Evolutionary conservation across 92 coral and sea anemone genomes (phyloP), one percentile per base, ranked within the genome.

Genomic region (Anthopleura xanthogrammica): DNA sequence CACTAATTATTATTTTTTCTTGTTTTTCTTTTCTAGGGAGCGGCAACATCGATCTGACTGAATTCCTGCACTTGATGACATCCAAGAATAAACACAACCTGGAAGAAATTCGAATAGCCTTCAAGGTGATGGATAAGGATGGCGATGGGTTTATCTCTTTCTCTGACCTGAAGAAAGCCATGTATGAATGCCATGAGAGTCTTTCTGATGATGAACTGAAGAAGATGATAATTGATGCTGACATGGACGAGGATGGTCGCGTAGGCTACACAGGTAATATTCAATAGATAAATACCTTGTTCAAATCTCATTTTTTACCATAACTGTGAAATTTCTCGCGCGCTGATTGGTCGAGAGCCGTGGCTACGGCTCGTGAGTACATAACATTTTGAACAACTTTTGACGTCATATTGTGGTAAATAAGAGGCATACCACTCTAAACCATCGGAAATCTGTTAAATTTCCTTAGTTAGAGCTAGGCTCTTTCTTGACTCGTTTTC

Each of bases 201-300:
- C 78, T 94, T 55, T 82, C 95, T 50, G 95, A 94, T 65, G 93
- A 83, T 39, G 95, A 94, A 76, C 88, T 94, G 54, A 82, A 76
- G 50, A 92, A 82, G 52, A 89, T 94, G 93, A 83, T 94, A 42
- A 78, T 80, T 24, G 91, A 92, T 60, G 92, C 92, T 24, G 98
- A 94, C 75, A 36, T 77, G 46, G 98, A 94, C 79, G 84, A 82
- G 40, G 95, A 92, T 81, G 98, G 95, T 2, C 93, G 91, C 81
- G 94, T 94, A 60, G 83, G 89, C 56, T 94, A 88, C 87, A 85
- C 91, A 46, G 98, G 98, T 93, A 79, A 72, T 88, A 7, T 14
- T 54, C 7, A 43, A 43, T 4, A 43, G 8, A 43, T 46, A 46
- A 46, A 46, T 46, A 46, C 50, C 50, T 46, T 9, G 9, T 46